Conservation (phyloP, 2,113 vertebrate species). For the Porphyrio hochstetteri region DNA sequence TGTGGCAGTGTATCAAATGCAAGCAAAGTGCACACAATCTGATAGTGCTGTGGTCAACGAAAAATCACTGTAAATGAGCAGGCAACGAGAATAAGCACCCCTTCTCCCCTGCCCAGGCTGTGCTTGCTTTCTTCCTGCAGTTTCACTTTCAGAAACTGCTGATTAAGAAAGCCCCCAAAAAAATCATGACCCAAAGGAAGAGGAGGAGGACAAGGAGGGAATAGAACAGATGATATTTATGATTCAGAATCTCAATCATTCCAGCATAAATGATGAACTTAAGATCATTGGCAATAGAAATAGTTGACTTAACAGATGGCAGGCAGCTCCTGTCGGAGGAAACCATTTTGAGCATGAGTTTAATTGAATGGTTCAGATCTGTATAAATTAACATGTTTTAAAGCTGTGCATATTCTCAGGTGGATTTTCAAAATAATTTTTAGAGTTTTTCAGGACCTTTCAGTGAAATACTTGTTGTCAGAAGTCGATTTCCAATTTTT, state of each 20-base stretch:
- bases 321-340: slow-evolving; percentile 60
- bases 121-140: background rate
- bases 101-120: background rate
- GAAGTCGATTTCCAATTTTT: background rate
- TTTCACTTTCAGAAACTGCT: slow-evolving; percentile 5
- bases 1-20: background rate
- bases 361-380: slow-evolving; percentile 68
- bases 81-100: background rate
- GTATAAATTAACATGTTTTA: slow-evolving; percentile 77
- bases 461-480: slow-evolving; percentile 7
- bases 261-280: slow-evolving; percentile 45
- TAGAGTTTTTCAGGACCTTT: background rate
- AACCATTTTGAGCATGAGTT: slow-evolving; percentile 57
- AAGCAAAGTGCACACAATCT: background rate
- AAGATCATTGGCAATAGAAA: slow-evolving; percentile 68
- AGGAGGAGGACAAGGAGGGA: background rate
- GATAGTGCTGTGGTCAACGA: background rate
- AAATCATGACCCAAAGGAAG: slow-evolving; percentile 5
- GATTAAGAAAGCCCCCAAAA: slow-evolving; percentile 37
- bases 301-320: slow-evolving; percentile 76
- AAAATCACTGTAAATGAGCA: background rate
- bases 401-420: slow-evolving; percentile 42
- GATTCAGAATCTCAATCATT: slow-evolving; percentile 53
- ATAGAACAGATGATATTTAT: slow-evolving; percentile 64
- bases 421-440: slow-evolving; percentile 37